Evolutionary conservation across 2,797 vertebrate species (phyloP).

Genomic region (Caiman crocodilus): DNA sequence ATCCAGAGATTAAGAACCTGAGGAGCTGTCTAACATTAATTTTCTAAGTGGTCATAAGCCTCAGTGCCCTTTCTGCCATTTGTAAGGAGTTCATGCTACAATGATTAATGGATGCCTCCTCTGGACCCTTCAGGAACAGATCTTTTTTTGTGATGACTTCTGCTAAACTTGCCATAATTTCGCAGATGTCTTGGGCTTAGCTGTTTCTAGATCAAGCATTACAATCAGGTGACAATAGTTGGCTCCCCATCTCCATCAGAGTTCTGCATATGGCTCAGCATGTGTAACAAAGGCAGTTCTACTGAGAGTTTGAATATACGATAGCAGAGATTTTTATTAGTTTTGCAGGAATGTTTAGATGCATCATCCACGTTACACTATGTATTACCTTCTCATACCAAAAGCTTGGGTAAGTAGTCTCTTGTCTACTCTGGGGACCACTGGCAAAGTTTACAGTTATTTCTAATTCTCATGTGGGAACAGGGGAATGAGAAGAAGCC

Average conservation of each 20-base stretch:
- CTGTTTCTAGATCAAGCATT: not conserved
- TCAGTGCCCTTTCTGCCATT: not conserved
- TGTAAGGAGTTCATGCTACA: not conserved
- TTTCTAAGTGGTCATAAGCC: not conserved
- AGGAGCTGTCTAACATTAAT: too few species aligned
- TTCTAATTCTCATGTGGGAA: not conserved
- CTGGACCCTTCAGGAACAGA: not conserved
- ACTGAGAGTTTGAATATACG: not conserved
- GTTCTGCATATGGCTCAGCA: not conserved
- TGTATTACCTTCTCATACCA: not conserved
- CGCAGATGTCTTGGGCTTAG: not conserved
- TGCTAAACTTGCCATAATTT: slow-evolving; percentile 1
- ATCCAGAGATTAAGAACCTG: too few species aligned
- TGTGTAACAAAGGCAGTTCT: not conserved
- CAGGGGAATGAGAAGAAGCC: not conserved
- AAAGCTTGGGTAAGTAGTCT: not conserved
- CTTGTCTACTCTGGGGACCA: not conserved
- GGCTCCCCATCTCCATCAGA: not conserved
- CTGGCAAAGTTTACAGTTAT: not conserved
- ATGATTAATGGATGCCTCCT: not conserved
- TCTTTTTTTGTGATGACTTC: not conserved
- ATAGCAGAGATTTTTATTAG: not conserved
- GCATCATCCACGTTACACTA: not conserved
- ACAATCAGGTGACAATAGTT: not conserved
- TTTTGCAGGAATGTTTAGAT: not conserved